Evolutionary conservation across 1,140 invertebrate species (phyloP), one percentile per base, ranked within the genome.

Genomic region (Chlorops oryzae): DNA sequence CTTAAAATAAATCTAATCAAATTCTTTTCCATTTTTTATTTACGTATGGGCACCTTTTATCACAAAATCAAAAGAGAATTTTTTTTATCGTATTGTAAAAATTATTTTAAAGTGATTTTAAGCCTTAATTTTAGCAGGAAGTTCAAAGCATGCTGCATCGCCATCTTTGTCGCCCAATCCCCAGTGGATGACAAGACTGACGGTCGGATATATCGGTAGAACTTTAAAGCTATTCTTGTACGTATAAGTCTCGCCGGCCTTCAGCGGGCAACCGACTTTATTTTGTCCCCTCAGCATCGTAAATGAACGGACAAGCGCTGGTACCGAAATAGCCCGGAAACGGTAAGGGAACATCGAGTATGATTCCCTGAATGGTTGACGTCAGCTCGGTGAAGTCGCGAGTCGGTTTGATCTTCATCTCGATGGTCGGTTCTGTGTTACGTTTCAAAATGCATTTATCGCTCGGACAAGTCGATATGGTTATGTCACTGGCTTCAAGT

Each of bases 241-340:
- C 1, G 77, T 34, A 50, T 90, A 90, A 24, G 77, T 77, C 37
- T 69, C 70, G 13, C 80, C 83, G 3, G 77, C 75, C 52, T 81
- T 79, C 24, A 90, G 62, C 0, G 86, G 83, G 56, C 86, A 90
- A 2, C 72, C 64, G 1, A 74, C 78, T 61, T 80, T 77, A 3
- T 63, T 78, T 58, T 56, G 74, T 6, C n/a, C 76, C 81, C 54
- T 80, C 63, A 35, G 67, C 56, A 47, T 75, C 67, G 56, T 72
- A 84, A 24, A 88, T 73, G 50, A 82, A 80, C 35, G 75, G 69
- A 57, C 86, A 88, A 3, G 85, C 81, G 32, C 77, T 75, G 3
- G 75, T 77, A n/a, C 81, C 82, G 56, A 88, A 84, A 2, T 87
- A 84, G 23, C 87, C 86, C 6, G 87, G 69, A 62, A 88, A 88